Percentiles rank a stretch among this genome's conserved stretches.
Conservation (phyloP, 2,797 vertebrate species). For the Tachyglossus aculeatus region DNA sequence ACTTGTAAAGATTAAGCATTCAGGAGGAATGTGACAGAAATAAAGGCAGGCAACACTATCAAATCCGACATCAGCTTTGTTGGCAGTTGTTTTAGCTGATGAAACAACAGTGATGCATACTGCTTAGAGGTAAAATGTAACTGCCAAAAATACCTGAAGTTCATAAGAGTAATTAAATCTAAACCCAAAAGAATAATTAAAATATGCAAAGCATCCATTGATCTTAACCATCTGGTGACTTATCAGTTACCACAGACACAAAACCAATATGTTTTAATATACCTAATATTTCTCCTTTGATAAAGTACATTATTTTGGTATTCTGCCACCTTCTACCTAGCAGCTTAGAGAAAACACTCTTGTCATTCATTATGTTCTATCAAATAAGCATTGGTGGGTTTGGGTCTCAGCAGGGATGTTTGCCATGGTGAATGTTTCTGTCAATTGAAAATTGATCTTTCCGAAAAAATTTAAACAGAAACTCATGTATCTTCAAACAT, state of each 20-base stretch:
- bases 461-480: conserved; percentile 1
- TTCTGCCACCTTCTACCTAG: not conserved
- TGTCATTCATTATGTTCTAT: conserved; percentile 28
- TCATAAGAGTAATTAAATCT: conserved; percentile 55
- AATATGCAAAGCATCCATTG: conserved; percentile 47
- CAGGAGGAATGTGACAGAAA: not conserved
- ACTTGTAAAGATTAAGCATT: not conserved
- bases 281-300: conserved; percentile 42
- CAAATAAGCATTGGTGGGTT: conserved; percentile 41
- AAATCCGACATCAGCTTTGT: conserved; percentile 9
- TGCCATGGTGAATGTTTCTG: conserved; percentile 27
- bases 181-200: conserved; percentile 58
- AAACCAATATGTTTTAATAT: conserved; percentile 24
- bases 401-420: conserved; percentile 35
- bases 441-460: conserved; percentile 48
- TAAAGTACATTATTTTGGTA: conserved; percentile 32
- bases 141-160: conserved; percentile 52
- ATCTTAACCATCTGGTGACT: conserved; percentile 54
- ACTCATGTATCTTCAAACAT: conserved; percentile 17
- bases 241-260: conserved; percentile 45
- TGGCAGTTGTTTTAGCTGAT: conserved; percentile 29
- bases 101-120: conserved; percentile 16
- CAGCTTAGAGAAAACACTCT: conserved; percentile 20
- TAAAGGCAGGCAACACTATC: not conserved
- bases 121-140: conserved; percentile 43